These are phyloP conservation scores for Athalia cordata DNA, from an alignment of 2,888 invertebrate genomes.

Conservation along the genomic window DNA sequence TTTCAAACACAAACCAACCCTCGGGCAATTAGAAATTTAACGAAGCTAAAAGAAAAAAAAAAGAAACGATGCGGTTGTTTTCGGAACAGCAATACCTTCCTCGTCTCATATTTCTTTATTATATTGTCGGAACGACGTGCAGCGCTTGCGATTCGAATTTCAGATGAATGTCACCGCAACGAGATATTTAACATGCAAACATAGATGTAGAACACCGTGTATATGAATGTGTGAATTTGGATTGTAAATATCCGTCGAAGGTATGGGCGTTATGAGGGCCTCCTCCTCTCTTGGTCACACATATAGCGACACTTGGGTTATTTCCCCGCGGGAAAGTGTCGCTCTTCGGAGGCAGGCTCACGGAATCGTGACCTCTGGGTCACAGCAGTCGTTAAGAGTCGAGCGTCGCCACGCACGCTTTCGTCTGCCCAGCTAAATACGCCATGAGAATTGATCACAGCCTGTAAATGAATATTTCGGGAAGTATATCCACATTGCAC, in stretches of 20 bases:
- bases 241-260: not conserved
- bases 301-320: conserved; percentile 14
- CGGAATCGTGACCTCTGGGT: no score
- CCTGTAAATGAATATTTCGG: no score
- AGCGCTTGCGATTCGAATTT: not conserved
- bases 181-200: not conserved
- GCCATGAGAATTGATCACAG: no score
- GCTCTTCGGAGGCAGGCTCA: not conserved
- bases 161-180: not conserved
- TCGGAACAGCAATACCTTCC: no score
- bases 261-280: not conserved
- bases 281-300: not conserved
- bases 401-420: no score
- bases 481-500: no score
- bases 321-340: conserved; percentile 23
- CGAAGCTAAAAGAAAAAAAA: not conserved
- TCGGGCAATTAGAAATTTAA: not conserved
- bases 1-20: not conserved
- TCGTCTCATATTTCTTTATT: no score
- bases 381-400: no score
- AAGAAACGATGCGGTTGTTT: no score
- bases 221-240: not conserved
- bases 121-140: no score
- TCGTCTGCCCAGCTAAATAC: no score
- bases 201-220: not conserved